A percentile compares a stretch with the other conserved stretches of the same genome.
These are phyloP conservation scores for Minunthozetes semirufus DNA, from an alignment of 2,888 invertebrate genomes.

Conservation along the genomic window DNA sequence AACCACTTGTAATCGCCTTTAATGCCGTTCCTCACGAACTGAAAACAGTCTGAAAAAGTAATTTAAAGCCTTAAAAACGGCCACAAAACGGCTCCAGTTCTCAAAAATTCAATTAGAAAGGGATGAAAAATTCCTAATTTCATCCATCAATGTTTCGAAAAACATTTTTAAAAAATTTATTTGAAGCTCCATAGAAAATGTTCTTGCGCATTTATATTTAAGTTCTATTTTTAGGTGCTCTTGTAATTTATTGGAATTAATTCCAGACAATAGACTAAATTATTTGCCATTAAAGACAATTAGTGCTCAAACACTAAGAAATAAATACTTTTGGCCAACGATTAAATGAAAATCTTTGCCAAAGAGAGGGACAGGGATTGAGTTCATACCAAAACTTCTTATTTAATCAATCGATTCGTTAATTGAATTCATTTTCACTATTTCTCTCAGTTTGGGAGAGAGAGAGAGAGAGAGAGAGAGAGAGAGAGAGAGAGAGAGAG, in stretches of 20 bases:
- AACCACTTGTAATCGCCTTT: neutral
- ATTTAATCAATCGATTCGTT: constrained; percentile 7
- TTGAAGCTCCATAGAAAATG: no score
- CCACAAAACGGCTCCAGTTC: neutral
- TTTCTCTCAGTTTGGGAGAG: neutral
- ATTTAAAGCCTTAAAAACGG: neutral
- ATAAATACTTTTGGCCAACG: neutral
- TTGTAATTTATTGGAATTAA: neutral
- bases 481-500: no score
- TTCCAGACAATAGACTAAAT: neutral
- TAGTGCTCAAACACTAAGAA: neutral
- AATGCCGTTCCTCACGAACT: neutral
- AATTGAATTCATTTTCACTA: neutral
- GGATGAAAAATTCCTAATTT: neutral
- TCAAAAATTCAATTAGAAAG: neutral
- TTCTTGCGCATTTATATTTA: neutral
- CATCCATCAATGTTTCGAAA: no score
- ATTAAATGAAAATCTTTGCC: neutral
- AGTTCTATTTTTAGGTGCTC: neutral
- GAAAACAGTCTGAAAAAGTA: neutral
- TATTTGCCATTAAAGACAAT: neutral
- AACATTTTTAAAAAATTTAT: no score
- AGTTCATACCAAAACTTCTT: neutral
- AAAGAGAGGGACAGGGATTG: neutral
- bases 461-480: neutral